These are phyloP conservation scores for Erebia ligea DNA, from an alignment of 2,888 invertebrate genomes.

Conservation along the genomic window DNA sequence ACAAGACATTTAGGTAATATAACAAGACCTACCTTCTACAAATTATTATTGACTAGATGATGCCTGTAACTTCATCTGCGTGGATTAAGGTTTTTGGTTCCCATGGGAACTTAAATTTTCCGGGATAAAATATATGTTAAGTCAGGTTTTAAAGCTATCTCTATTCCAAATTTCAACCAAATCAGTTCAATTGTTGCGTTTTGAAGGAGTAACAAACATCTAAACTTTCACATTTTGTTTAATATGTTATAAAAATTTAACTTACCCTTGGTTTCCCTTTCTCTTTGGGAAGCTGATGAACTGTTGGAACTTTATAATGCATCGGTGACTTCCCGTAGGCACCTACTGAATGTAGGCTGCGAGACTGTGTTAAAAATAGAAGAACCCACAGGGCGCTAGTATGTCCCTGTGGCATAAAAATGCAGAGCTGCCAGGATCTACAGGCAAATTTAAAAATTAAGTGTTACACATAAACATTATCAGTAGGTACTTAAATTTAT, in stretches of 20 bases:
- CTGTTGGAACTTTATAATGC: not conserved
- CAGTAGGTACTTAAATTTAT: not conserved
- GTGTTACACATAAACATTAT: not conserved
- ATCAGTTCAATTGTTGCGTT: no score
- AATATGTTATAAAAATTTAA: not conserved
- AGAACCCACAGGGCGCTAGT: not conserved
- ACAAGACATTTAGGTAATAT: no score
- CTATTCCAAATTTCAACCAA: no score
- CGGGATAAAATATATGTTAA: no score
- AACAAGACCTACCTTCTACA: no score
- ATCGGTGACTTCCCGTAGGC: not conserved
- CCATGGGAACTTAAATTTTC: no score
- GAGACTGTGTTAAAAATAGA: not conserved
- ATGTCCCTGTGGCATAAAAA: not conserved
- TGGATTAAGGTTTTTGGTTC: no score
- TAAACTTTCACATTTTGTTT: no score
- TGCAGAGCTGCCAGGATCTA: not conserved
- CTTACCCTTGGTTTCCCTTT: not conserved
- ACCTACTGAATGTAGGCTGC: not conserved
- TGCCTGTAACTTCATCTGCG: no score
- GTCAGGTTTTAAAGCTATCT: no score
- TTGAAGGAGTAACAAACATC: no score
- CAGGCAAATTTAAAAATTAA: not conserved
- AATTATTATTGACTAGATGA: no score
- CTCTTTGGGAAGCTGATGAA: not conserved